Evolutionary conservation across 2,888 invertebrate genomes (phyloP), one percentile per base, ranked within the genome.

Genomic region (Cyrtodaria siliqua): DNA sequence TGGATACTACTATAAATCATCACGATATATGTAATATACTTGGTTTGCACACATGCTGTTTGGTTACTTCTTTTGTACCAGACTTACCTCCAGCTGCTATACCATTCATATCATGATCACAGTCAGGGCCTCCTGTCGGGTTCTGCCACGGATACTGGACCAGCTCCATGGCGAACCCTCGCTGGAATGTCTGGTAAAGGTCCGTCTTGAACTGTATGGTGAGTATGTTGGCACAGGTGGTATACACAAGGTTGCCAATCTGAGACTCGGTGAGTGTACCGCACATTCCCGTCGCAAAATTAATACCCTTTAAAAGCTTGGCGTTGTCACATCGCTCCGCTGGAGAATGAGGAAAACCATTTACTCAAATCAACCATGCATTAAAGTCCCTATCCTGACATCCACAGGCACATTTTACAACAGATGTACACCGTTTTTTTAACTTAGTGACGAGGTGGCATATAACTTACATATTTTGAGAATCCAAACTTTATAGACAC

Each of bases 251-350:
- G 2, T 60, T 59, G 3, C 80, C 77, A 44, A 81, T 59, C 49
- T 49, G 40, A 16, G 72, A 67, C 29, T 73, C 63, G 38, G 70
- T 44, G n/a, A 77, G 29, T 4, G 80, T 77, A n/a, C 80, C 80
- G 63, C 80, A 81, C 38, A 81, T 26, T 1, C 80, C 80, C 8
- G 77, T 81, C 49, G 67, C 52, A 20, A 52, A 77, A 63, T 77
- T 56, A 12, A 81, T 77, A 9, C 80, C 80, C 49, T 74, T 81
- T 23, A 81, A 49, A 14, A 81, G 49, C 27, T 81, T 81, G 29
- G 80, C 76, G 59, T 81, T 81, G 47, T 81, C 80, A 63, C 70
- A 70, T 40, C 80, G 64, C 49, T 77, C 73, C 18, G 80, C 80
- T 81, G 63, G 38, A 75, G n/a, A n/a, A n/a, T n/a, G n/a, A n/a